Percentiles rank a stretch among this genome's conserved stretches.
Evolutionary conservation across 2,113 vertebrate species (phyloP).

Genomic region (Ptyas mucosa): DNA sequence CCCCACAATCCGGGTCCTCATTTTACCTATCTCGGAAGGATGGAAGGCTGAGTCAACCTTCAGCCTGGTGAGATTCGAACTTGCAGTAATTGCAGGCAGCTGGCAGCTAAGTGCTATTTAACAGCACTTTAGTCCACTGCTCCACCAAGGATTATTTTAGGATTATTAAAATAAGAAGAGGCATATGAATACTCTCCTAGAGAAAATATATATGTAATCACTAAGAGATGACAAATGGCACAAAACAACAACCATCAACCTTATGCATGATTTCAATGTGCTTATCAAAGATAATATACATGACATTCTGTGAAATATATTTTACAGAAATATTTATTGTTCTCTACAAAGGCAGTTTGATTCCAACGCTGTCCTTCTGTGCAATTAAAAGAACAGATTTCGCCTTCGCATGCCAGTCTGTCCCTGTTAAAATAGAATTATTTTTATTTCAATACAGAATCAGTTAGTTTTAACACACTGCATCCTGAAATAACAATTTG

Average conservation of each 20-base stretch:
- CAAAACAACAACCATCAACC: not conserved
- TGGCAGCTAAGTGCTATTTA: too few species aligned
- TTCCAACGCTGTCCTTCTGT: slow-evolving; percentile 51
- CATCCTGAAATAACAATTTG: slow-evolving; percentile 49
- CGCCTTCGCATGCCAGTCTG: slow-evolving; percentile 63
- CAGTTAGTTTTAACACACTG: slow-evolving; percentile 60
- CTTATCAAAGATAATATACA: not conserved
- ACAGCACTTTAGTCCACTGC: too few species aligned
- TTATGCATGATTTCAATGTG: not conserved
- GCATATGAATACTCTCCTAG: not conserved
- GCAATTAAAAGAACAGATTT: slow-evolving; percentile 53
- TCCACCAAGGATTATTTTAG: too few species aligned
- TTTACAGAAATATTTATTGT: not conserved
- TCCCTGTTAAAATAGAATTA: slow-evolving; percentile 63
- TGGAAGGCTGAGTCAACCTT: too few species aligned
- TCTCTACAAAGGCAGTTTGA: slow-evolving; percentile 48
- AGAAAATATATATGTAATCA: not conserved
- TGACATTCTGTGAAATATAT: not conserved
- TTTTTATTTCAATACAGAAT: slow-evolving; percentile 53
- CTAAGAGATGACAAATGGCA: not conserved
- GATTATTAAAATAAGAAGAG: not conserved
- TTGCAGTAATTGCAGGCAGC: too few species aligned
- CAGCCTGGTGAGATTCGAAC: too few species aligned
- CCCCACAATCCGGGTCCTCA: too few species aligned
- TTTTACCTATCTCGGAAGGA: too few species aligned